Evolutionary conservation across 2,888 invertebrate species (phyloP).

Genomic region (Heliconius aoede): DNA sequence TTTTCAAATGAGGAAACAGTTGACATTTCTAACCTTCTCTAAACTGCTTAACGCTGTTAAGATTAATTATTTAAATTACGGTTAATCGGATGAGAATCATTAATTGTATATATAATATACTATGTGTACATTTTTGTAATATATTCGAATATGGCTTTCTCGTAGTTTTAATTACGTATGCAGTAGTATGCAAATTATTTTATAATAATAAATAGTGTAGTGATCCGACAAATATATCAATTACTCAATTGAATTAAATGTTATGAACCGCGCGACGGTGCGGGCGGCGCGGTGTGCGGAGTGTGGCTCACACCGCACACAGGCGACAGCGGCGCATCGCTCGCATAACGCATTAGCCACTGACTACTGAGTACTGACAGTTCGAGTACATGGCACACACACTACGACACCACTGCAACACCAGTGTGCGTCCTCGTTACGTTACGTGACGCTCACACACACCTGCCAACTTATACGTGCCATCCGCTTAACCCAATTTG

Average conservation of each 20-base stretch:
- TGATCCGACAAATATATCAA: slow-evolving; percentile 79
- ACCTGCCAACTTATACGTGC: slow-evolving; percentile 62
- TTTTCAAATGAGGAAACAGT: background rate
- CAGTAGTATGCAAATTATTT: slow-evolving; percentile 10
- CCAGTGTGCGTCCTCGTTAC: slow-evolving; percentile 77
- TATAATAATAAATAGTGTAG: slow-evolving; percentile 53
- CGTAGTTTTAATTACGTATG: background rate
- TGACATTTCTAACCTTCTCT: background rate
- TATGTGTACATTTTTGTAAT: background rate
- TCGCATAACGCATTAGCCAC: slow-evolving; percentile 83
- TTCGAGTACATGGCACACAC: slow-evolving; percentile 54
- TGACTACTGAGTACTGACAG: slow-evolving; percentile 75
- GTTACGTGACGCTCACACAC: slow-evolving; percentile 79
- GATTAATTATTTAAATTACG: slow-evolving; percentile 1
- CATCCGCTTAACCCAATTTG: slow-evolving; percentile 58
- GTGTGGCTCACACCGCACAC: slow-evolving; percentile 52
- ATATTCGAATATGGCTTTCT: background rate
- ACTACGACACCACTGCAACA: slow-evolving; percentile 42
- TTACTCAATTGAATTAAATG: slow-evolving; percentile 83
- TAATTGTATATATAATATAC: slow-evolving; percentile 7
- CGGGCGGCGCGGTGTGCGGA: slow-evolving; percentile 36
- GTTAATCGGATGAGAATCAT: background rate
- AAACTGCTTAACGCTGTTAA: no score
- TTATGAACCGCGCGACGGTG: slow-evolving; percentile 76
- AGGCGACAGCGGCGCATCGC: slow-evolving; percentile 78